Evolutionary conservation across 37 sponge, comb jelly and placozoan species (phyloP).

Genomic region (Hormiphora californensis): DNA sequence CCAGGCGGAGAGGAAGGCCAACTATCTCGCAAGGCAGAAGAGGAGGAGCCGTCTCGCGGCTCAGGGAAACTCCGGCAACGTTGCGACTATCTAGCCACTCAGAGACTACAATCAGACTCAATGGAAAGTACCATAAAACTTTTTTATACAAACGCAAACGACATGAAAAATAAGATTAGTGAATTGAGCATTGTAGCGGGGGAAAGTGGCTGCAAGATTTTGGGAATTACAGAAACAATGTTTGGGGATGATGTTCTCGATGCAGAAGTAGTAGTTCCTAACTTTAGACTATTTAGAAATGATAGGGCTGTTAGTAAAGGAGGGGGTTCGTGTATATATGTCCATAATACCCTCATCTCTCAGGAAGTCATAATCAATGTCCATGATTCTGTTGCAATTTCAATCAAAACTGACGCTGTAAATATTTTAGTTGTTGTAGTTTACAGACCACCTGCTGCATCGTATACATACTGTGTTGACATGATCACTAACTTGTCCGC

Average conservation of each 20-base stretch:
- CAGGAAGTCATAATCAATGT: not conserved
- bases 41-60: too few species aligned
- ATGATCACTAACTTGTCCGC: too few species aligned
- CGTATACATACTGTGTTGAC: too few species aligned
- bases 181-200: not conserved
- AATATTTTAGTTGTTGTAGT: too few species aligned
- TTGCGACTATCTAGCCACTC: not conserved
- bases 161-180: constrained; percentile 13
- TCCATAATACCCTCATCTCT: not conserved
- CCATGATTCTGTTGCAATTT: too few species aligned
- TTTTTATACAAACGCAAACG: constrained; percentile 34
- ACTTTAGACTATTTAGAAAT: not conserved
- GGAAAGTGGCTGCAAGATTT: not conserved
- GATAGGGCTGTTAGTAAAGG: not conserved
- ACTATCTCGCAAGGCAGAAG: constrained; percentile 30
- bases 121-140: not conserved
- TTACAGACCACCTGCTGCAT: too few species aligned
- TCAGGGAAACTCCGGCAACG: not conserved
- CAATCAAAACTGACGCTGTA: too few species aligned
- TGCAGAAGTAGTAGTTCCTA: not conserved
- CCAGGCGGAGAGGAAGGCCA: constrained; percentile 18
- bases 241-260: constrained; percentile 43
- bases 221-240: constrained; percentile 18
- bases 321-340: constrained; percentile 41
- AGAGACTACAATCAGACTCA: not conserved